Evolutionary conservation across 2,797 vertebrate genomes (phyloP).

Genomic region (Silurus aristotelis): DNA sequence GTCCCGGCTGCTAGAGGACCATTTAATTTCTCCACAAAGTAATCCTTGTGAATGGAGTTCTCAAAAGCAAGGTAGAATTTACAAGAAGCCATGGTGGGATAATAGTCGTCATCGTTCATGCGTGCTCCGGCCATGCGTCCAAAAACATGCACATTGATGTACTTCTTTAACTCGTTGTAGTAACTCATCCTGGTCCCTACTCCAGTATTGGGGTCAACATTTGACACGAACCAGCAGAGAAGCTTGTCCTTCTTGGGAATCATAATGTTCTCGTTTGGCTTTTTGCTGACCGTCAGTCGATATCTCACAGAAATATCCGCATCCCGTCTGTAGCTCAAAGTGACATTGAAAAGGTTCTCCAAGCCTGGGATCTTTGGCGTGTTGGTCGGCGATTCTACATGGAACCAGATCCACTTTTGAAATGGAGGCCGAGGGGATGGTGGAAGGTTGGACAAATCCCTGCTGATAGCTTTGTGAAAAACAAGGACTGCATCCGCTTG

Average conservation of each 20-base stretch:
- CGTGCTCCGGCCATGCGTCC: slow-evolving; percentile 74
- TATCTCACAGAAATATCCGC: slow-evolving; percentile 83
- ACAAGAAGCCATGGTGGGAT: slow-evolving; percentile 79
- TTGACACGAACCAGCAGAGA: slow-evolving; percentile 85
- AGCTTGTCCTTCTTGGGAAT: slow-evolving; percentile 82
- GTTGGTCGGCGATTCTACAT: slow-evolving; percentile 69
- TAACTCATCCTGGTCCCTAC: slow-evolving; percentile 72
- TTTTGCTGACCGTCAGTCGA: slow-evolving; percentile 69
- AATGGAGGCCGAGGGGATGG: slow-evolving; percentile 74
- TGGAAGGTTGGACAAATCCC: slow-evolving; percentile 83
- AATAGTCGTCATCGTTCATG: slow-evolving; percentile 73
- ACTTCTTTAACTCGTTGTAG: slow-evolving; percentile 80
- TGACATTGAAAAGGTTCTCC: slow-evolving; percentile 85
- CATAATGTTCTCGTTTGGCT: slow-evolving; percentile 70
- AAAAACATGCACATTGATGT: slow-evolving; percentile 79
- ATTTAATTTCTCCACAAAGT: slow-evolving; percentile 85
- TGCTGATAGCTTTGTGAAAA: too few relatives aligned
- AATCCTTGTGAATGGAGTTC: slow-evolving; percentile 85
- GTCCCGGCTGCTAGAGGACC: slow-evolving; percentile 79
- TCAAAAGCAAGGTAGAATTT: slow-evolving; percentile 88
- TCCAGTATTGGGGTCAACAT: slow-evolving; percentile 65
- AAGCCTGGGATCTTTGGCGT: slow-evolving; percentile 78
- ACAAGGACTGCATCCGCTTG: too few relatives aligned
- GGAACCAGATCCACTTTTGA: slow-evolving; percentile 92
- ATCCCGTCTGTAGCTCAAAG: slow-evolving; percentile 81